Evolutionary conservation across 2,888 invertebrate species (phyloP).

Genomic region (Orchesella flavescens): DNA sequence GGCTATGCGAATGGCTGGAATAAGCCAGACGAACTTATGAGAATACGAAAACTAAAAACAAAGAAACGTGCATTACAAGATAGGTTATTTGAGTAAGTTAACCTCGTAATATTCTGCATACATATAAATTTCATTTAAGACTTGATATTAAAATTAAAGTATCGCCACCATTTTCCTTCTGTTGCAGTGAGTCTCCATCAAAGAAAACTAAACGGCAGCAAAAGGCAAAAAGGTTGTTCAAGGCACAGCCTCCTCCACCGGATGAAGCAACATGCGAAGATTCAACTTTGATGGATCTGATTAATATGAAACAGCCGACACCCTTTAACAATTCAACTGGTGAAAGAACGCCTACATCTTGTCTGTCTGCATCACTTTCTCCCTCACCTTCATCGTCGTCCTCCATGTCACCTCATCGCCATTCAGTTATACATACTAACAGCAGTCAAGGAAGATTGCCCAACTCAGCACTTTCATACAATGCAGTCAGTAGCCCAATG

Average conservation of each 20-base stretch:
- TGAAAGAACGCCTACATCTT: conserved; percentile 38
- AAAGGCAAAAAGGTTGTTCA: conserved; percentile 52
- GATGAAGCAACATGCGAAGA: conserved; percentile 66
- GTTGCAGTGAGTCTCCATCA: conserved; percentile 45
- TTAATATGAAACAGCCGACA: conserved; percentile 55
- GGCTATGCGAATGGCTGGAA: conserved; percentile 75
- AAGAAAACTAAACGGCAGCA: conserved; percentile 45
- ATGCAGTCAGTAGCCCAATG: conserved; percentile 40
- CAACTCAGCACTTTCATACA: neutral
- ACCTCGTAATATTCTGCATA: neutral
- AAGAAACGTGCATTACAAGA: conserved; percentile 86
- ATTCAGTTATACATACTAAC: conserved; percentile 2
- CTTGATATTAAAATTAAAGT: too few species aligned
- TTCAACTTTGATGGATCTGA: conserved; percentile 67
- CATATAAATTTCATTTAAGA: conserved; percentile 7
- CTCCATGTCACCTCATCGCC: conserved; percentile 50
- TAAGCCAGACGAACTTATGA: conserved; percentile 80
- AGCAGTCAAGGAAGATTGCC: conserved; percentile 33
- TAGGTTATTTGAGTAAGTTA: conserved; percentile 75
- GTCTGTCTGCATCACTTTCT: conserved; percentile 50
- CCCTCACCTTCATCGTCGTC: conserved; percentile 53
- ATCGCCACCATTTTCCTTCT: neutral
- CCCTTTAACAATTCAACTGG: conserved; percentile 35
- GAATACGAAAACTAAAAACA: conserved; percentile 83
- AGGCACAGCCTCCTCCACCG: conserved; percentile 62